Evolutionary conservation across 2,888 invertebrate species (phyloP).

Genomic region (Amphipoea oculea): DNA sequence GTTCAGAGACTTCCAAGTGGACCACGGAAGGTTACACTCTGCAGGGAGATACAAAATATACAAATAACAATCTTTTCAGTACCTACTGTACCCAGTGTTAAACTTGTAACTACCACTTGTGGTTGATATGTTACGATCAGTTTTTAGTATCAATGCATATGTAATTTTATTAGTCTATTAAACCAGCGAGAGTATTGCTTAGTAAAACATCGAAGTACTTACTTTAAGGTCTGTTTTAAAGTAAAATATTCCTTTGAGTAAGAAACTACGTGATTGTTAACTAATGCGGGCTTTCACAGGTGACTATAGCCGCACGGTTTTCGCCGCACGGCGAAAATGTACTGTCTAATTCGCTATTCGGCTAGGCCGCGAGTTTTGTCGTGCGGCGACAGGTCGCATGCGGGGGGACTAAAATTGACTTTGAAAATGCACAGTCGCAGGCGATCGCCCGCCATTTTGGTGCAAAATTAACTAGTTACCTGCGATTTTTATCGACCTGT

Average conservation of each 20-base stretch:
- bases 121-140: neutral
- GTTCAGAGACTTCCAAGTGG: too few relatives aligned
- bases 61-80: neutral
- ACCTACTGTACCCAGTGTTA: neutral
- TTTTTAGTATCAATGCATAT: slow-evolving; percentile 18
- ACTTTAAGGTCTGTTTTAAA: neutral
- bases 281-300: neutral
- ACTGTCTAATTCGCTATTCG: neutral
- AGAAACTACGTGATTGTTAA: neutral
- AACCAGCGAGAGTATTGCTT: neutral
- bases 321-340: neutral
- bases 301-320: neutral
- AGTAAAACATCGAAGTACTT: neutral
- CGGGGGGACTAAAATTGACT: neutral
- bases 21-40: too few relatives aligned
- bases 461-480: too few relatives aligned
- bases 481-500: neutral
- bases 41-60: neutral
- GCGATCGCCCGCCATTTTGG: too few relatives aligned
- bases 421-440: neutral
- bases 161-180: slow-evolving; percentile 17
- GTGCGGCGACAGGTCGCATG: neutral
- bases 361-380: neutral
- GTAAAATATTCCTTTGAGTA: neutral
- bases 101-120: slow-evolving; percentile 11